Conservation (phyloP, 2,797 vertebrate genomes). For the Echiichthys vipera region DNA sequence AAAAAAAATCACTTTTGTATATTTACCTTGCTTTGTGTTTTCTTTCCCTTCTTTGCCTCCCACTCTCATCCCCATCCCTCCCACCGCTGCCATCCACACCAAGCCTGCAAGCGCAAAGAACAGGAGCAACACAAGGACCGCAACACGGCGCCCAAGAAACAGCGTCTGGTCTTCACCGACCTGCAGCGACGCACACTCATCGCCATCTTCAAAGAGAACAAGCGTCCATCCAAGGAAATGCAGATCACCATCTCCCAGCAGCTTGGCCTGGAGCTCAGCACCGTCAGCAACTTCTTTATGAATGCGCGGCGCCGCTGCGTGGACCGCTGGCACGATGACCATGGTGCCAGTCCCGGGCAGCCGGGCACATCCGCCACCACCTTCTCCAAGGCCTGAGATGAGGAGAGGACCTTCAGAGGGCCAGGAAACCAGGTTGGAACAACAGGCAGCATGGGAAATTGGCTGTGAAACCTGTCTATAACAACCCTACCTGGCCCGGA, state of each 20-base stretch:
- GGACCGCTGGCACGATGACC: conserved; percentile 97
- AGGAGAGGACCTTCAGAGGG: conserved; percentile 64
- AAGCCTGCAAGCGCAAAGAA: conserved; percentile 99
- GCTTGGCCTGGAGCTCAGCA: conserved; percentile 97
- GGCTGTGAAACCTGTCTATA: conserved; percentile 61
- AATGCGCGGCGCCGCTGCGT: conserved; percentile 96
- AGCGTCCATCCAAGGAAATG: conserved; percentile 98
- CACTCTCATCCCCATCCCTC: conserved; percentile 81
- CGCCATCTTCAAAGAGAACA: conserved; percentile 99
- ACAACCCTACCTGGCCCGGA: conserved; percentile 63
- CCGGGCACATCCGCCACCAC: conserved; percentile 91
- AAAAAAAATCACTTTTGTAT: conserved; percentile 66
- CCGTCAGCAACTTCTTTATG: conserved; percentile 99
- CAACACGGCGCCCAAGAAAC: conserved; percentile 95
- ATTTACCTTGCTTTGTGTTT: conserved; percentile 80
- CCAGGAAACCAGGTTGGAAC: conserved; percentile 55
- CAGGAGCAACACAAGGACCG: conserved; percentile 98
- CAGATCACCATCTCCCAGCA: conserved; percentile 99
- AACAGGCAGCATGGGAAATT: conserved; percentile 54
- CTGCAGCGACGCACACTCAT: conserved; percentile 98
- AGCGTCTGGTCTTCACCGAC: conserved; percentile 98
- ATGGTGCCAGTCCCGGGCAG: conserved; percentile 88
- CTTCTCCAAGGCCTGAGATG: conserved; percentile 95
- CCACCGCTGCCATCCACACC: conserved; percentile 71
- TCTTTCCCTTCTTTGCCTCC: conserved; percentile 65